A percentile compares a stretch with the other conserved stretches of the same genome.
These are phyloP conservation scores for Cryptotis parvus DNA, from an alignment of 2,113 vertebrate species.

Conservation along the genomic window DNA sequence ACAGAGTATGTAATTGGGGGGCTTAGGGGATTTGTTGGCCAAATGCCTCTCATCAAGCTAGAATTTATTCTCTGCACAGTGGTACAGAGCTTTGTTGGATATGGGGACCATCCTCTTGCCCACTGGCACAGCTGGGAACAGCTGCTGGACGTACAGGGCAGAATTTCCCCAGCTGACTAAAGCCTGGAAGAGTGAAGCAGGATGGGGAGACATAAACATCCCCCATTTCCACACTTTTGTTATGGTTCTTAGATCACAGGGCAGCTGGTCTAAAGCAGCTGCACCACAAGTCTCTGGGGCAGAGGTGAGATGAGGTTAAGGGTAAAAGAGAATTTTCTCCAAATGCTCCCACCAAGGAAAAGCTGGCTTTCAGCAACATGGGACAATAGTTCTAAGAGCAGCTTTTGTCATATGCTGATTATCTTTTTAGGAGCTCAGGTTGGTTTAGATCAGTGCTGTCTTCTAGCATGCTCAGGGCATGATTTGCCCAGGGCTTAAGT, in stretches of 20 bases:
- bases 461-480: not conserved
- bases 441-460: not conserved
- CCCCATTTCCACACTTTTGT: not conserved
- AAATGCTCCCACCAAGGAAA: not conserved
- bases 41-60: not conserved
- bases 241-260: not conserved
- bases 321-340: not conserved
- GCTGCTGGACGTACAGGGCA: not conserved
- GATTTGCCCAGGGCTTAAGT: not conserved
- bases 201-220: not conserved
- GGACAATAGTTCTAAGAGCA: not conserved
- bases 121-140: too few species aligned
- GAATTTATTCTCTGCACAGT: not conserved
- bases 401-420: not conserved
- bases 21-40: not conserved
- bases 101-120: not conserved
- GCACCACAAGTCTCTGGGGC: not conserved
- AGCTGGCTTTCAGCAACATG: fast-evolving
- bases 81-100: not conserved
- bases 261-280: not conserved
- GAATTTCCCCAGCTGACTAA: not conserved
- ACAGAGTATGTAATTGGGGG: not conserved
- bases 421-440: not conserved
- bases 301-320: too few species aligned
- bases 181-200: not conserved